Percentiles rank a stretch among this genome's conserved stretches.
These are phyloP conservation scores for Xestia sexstrigata DNA, from an alignment of 2,888 invertebrate species.

Conservation along the genomic window DNA sequence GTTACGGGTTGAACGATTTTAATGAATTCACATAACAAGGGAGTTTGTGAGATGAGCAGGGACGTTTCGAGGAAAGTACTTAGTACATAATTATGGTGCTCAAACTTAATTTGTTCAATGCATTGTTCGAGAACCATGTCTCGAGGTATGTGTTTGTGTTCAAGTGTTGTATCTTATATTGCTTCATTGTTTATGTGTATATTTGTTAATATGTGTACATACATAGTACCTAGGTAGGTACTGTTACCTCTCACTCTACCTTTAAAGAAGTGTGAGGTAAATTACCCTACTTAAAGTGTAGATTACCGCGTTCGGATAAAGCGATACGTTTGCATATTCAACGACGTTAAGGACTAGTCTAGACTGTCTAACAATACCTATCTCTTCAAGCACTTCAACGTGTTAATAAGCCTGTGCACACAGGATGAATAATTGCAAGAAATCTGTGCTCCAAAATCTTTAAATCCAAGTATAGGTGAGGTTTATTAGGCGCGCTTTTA, in stretches of 20 bases:
- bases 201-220: conserved; percentile 6
- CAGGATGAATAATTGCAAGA: conserved; percentile 63
- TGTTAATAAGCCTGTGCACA: conserved; percentile 53
- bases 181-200: not conserved
- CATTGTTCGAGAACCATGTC: conserved; percentile 7
- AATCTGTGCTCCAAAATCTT: conserved; percentile 73
- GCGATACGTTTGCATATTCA: conserved; percentile 61
- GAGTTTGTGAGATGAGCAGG: not conserved
- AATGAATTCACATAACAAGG: not conserved
- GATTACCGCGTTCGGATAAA: conserved; percentile 57
- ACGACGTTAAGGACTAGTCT: conserved; percentile 52
- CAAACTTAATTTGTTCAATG: not conserved
- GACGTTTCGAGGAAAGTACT: not conserved
- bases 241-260: conserved; percentile 8
- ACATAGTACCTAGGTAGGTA: not conserved
- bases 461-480: conserved; percentile 79
- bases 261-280: conserved; percentile 30
- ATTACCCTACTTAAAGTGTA: conserved; percentile 46
- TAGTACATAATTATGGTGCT: not conserved
- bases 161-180: conserved; percentile 12
- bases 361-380: conserved; percentile 44
- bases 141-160: conserved; percentile 14
- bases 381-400: conserved; percentile 29
- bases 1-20: not conserved
- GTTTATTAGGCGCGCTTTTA: conserved; percentile 84